A percentile compares a stretch with the other conserved stretches of the same genome.
Conservation (phyloP, 2,113 vertebrate genomes). For the Notothenia rossii region DNA sequence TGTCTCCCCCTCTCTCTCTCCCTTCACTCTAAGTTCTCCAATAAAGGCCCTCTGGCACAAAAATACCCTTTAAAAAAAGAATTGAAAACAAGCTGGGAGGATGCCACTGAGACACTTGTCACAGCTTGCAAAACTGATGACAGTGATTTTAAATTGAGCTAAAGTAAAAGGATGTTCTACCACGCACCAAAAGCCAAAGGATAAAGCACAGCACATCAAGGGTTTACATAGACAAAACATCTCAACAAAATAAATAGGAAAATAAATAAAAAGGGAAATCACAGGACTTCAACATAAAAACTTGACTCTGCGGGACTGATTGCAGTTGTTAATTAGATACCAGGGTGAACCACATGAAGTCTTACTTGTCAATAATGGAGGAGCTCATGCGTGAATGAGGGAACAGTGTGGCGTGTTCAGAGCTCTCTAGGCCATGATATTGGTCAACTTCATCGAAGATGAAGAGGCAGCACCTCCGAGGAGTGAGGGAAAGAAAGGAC, state of each 20-base stretch:
- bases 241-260: background rate
- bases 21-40: too few relatives aligned
- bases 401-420: conserved; percentile 44
- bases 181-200: too few relatives aligned
- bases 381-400: conserved; percentile 58
- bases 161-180: too few relatives aligned
- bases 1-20: too few relatives aligned
- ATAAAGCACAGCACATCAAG: background rate
- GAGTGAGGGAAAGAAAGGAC: conserved; percentile 8
- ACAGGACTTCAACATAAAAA: background rate
- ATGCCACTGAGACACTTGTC: background rate
- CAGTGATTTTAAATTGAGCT: too few relatives aligned
- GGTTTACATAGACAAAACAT: background rate
- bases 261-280: background rate
- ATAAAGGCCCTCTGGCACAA: too few relatives aligned
- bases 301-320: conserved; percentile 13
- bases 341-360: conserved; percentile 59
- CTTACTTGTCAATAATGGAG: conserved; percentile 63
- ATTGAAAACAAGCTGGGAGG: background rate
- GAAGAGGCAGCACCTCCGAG: conserved; percentile 51
- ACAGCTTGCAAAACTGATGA: background rate
- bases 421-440: conserved; percentile 47
- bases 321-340: conserved; percentile 60
- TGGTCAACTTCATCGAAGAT: conserved; percentile 53
- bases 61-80: too few relatives aligned